Evolutionary conservation across 2,797 vertebrate genomes (phyloP), one percentile per base, ranked within the genome.

Genomic region (Moxostoma hubbsi): DNA sequence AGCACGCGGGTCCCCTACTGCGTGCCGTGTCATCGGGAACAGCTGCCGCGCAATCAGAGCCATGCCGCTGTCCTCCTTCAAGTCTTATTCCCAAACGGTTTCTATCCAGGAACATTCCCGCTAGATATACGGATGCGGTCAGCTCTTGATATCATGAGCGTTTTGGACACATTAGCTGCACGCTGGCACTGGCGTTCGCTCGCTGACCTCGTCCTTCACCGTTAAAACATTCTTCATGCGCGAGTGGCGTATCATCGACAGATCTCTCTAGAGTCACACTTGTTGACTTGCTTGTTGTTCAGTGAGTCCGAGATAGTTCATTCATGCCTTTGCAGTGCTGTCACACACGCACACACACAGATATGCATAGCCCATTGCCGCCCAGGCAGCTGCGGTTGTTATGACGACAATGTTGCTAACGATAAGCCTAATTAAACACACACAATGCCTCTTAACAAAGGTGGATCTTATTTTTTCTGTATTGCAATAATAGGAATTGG

Each of bases 41-140:
- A 94, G 93, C 93, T 94, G 93, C 88, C 83, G 83, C 79, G 86
- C 82, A 88, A 89, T 88, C 88, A 87, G 85, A 91, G 88, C 87
- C 86, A 81, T 53, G 11, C 58, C 83, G 68, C 82, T 24, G 2
- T 24, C 24, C 24, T 24, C 0, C 24, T 24, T 24, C 24, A 24
- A 24, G 24, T 70, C 89, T 91, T 89, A 89, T 90, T 79, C 85
- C 15, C 86, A 86, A 89, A 87, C 89, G 87, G 86, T 79, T 81
- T 91, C 75, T 77, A 24, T 90, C 83, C 81, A 79, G 84, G 82
- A 82, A 91, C 75, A 43, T 70, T 78, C 75, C 55, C 66, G 62
- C 57, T 70, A 45, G 75, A 68, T 59, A 77, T 58, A 68, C 57
- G 47, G 75, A 78, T 78, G 74, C 54, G 64, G 36, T 75, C 73